Evolutionary conservation across 2,797 vertebrate species (phyloP).

Genomic region (Morus bassanus): DNA sequence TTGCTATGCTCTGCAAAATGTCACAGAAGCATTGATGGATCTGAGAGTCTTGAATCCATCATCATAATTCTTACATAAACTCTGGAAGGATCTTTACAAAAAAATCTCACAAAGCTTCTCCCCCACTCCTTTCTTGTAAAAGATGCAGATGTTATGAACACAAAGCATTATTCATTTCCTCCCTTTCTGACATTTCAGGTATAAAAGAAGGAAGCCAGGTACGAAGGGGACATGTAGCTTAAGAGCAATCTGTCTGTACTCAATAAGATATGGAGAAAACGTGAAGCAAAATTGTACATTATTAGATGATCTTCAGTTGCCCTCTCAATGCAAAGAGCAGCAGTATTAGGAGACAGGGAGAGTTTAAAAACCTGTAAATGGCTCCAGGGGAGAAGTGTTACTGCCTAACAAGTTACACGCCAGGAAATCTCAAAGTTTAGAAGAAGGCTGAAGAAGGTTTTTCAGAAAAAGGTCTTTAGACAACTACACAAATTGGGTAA

Average conservation of each 20-base stretch:
- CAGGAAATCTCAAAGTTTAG: not conserved
- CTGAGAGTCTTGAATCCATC: constrained; percentile 4
- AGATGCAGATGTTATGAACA: not conserved
- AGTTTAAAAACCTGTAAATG: not conserved
- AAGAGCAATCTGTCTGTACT: not conserved
- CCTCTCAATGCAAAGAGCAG: not conserved
- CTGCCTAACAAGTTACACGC: not conserved
- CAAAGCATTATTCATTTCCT: not conserved
- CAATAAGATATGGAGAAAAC: not conserved
- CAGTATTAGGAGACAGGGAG: not conserved
- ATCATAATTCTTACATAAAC: not conserved
- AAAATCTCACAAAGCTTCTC: not conserved
- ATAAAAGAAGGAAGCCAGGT: not conserved
- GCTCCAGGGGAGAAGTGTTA: not conserved
- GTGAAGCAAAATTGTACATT: not conserved
- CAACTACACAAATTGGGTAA: rapidly evolving
- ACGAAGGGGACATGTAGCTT: not conserved
- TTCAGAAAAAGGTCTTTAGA: not conserved
- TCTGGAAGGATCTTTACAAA: not conserved
- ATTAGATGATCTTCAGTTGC: not conserved
- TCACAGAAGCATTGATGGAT: not conserved
- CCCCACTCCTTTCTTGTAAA: not conserved
- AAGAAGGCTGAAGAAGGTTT: not conserved
- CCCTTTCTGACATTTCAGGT: not conserved
- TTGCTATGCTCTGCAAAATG: not conserved